phyloP scores from a whole-genome alignment of 2,113 vertebrate species.

The Nycticorax nycticorax region DNA sequence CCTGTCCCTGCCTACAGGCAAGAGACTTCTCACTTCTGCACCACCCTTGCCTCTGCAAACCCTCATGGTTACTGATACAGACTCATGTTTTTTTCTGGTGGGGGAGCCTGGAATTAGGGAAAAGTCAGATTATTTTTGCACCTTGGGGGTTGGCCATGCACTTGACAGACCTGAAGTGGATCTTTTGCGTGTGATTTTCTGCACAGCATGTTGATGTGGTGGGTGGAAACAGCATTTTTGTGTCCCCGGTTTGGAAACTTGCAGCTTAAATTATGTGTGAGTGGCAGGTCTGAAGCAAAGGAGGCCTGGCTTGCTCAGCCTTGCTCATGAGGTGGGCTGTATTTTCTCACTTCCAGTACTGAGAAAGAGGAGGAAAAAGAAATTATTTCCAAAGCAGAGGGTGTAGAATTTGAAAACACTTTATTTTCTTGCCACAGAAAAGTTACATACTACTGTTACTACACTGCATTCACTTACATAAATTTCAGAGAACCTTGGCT shows the following conservation, averaged over 20 bases:
- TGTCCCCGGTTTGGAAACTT: background rate
- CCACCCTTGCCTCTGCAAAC: background rate
- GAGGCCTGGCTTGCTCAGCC: background rate
- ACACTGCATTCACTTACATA: background rate
- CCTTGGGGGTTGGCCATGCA: background rate
- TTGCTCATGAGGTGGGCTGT: background rate
- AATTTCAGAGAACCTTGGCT: background rate
- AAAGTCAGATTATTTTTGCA: background rate
- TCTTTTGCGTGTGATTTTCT: background rate
- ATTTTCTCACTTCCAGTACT: background rate
- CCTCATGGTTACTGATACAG: background rate
- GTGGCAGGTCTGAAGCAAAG: conserved; percentile 26
- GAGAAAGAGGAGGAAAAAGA: background rate
- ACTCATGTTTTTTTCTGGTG: background rate
- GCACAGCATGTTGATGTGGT: background rate
- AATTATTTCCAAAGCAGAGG: background rate
- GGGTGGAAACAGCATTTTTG: background rate
- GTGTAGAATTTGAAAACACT: background rate
- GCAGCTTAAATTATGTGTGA: background rate
- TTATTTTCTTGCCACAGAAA: background rate
- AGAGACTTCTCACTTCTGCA: background rate
- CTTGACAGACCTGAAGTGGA: background rate
- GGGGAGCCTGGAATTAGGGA: background rate
- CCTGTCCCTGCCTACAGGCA: background rate
- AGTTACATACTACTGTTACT: background rate